Percentiles rank a stretch among this genome's conserved stretches.
Evolutionary conservation across 2,113 vertebrate genomes (phyloP).

Genomic region (Spermophilus dauricus): DNA sequence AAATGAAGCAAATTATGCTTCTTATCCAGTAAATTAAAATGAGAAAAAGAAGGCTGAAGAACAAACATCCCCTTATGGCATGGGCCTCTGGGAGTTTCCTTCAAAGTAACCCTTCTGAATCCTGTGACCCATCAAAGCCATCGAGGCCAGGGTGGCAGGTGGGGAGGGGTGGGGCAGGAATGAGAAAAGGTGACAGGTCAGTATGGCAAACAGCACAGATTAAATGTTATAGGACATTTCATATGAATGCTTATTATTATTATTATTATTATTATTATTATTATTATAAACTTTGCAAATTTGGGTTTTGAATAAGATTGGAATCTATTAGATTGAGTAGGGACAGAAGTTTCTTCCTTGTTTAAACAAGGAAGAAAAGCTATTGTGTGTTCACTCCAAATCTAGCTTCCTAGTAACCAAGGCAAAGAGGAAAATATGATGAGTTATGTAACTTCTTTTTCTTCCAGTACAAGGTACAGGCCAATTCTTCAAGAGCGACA

Average conservation of each 20-base stretch:
- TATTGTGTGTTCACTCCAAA: neutral
- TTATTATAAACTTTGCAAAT: conserved; percentile 17
- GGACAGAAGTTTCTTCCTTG: neutral
- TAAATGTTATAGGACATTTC: neutral
- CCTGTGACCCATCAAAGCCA: neutral
- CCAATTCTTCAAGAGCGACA: conserved; percentile 58
- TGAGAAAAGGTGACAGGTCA: neutral
- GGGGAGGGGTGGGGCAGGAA: neutral
- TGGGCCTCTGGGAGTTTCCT: neutral
- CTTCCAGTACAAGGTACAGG: conserved; percentile 16
- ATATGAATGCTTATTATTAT: neutral
- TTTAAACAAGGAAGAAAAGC: conserved; percentile 7
- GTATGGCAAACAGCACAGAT: neutral
- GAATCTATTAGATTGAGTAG: neutral
- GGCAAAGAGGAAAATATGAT: conserved; percentile 45
- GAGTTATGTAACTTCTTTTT: neutral
- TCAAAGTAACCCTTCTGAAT: neutral
- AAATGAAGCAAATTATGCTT: conserved; percentile 17
- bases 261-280: too few relatives aligned
- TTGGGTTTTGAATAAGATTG: neutral
- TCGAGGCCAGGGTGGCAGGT: neutral
- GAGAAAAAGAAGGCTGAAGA: neutral
- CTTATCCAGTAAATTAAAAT: conserved; percentile 32
- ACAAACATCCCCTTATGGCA: neutral
- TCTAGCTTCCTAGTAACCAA: conserved; percentile 73